These are phyloP conservation scores for Catharus minimus DNA, from an alignment of 2,113 vertebrate genomes.

Conservation along the genomic window DNA sequence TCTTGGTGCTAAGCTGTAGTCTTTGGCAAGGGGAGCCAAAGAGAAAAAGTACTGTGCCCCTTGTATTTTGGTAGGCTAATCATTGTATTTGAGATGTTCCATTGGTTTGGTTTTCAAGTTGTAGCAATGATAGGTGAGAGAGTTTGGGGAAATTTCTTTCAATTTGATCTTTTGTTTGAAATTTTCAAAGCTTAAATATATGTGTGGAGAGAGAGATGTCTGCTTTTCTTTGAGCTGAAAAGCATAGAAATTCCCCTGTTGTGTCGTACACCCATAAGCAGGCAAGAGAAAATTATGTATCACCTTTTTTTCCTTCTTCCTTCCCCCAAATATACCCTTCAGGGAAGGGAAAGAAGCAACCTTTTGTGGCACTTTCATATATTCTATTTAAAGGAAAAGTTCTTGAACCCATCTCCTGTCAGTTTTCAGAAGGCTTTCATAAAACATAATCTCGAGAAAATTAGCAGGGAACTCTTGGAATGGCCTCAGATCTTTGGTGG, in stretches of 20 bases:
- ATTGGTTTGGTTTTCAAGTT: not conserved
- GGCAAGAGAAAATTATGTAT: not conserved
- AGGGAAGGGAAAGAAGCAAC: not conserved
- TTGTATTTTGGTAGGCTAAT: not conserved
- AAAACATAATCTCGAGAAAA: not conserved
- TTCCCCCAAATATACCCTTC: not conserved
- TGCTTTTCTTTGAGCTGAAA: not conserved
- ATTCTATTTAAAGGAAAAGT: not conserved
- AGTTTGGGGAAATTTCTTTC: not conserved
- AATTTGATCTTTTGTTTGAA: not conserved
- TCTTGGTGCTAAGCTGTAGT: not conserved
- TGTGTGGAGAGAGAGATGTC: not conserved
- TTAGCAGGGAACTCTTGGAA: not conserved
- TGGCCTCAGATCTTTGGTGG: not conserved
- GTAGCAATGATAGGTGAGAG: not conserved
- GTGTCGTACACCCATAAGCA: not conserved
- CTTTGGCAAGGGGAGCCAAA: not conserved
- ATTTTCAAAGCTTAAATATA: not conserved
- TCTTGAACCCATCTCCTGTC: not conserved
- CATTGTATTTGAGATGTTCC: not conserved
- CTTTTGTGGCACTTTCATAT: not conserved
- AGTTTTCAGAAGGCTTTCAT: not conserved
- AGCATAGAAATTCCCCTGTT: not conserved
- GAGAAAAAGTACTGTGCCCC: not conserved
- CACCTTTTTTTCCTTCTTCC: not conserved